Base-by-base conservation (phyloP, 1,140 invertebrate species). In the Rhopalosiphum padi region DNA sequence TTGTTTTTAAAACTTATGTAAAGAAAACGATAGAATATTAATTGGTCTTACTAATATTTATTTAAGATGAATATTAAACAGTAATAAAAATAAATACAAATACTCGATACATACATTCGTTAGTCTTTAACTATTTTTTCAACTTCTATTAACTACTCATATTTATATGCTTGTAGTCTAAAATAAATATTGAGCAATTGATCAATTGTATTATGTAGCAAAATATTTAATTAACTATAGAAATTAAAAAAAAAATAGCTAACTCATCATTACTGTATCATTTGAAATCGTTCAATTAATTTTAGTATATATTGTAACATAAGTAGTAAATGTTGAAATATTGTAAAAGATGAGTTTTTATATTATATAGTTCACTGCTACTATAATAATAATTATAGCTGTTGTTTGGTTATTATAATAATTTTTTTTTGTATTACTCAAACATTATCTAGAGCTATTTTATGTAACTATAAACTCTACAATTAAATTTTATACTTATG, bases 391-490 rank as follows among this genome's bases (percentile, higher is more conserved):
- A 30, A 60, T 90, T 60, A 60, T 90, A 41, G 30, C 23, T 18
- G 51, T 2, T 41, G 9, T 90, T 90, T 90, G n/a, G 51, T 55
- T 55, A 37, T 37, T 37, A 55, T 60, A 41, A 60, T 90, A 37
- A 53, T 90, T 51, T 37, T 60, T 89, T 55, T 89, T 41, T 51
- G 48, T 89, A 21, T 53, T 37, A 60, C 41, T 37, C 22, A 53
- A 89, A 90, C 51, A 90, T 90, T 90, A 53, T 90, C 35, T 55
- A 30, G 11, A 41, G 15, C 30, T 18, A 46, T 51, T 88, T 88
- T 88, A 35, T 88, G 46, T 46, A 86, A 51, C 86, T 88, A 51
- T 88, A 51, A 90, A 55, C 88, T 53, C 22, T 89, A 55, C 25
- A 89, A 53, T 89, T 89, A 37, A 89, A 37, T 89, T 37, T 87